Evolutionary conservation across 2,113 vertebrate genomes (phyloP), one percentile per base, ranked within the genome.

Genomic region (Corythornis cristatus): DNA sequence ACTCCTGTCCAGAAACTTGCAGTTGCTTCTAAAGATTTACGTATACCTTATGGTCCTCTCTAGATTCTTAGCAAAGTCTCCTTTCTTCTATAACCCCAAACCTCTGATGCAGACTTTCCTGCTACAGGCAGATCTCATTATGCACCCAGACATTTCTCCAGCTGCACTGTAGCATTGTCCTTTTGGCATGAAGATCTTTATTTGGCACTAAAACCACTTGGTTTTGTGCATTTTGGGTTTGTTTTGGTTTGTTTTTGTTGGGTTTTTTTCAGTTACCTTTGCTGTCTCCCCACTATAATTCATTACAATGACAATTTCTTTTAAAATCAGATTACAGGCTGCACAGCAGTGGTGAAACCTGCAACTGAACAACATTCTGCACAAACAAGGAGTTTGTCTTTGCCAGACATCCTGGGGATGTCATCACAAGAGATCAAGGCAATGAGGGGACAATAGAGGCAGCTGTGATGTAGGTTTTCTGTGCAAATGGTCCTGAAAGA

Each of bases 231-330:
- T 37, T 37, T 37, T 37, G 37, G 37, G 37, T 37, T 37, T 37
- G 9, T 37, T 37, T 9, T 37, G 37, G 37, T 37, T 37, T 37
- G 37, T 37, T 37, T 37, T 37, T 37, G 37, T 37, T 17, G 8
- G 4, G 4, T 1, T 84, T 67, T 79, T 14, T 46, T 37, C 9
- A 72, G 37, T 61, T 45, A 57, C 11, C 18, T 75, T 85, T 73
- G 11, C 12, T 79, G 9, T 88, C 29, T 79, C 46, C 50, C 23
- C 11, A 20, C 0, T 50, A 7, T 20, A 0, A 0, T 82, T 79
- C n/a, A 28, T 76, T 72, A 6, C 16, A 35, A 65, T 3, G 7
- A 65, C 2, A 4, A 45, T 35, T 89, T 87, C 54, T 66, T 77
- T 79, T 76, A 28, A 75, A 82, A 73, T 37, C 68, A 37, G 12